Evolutionary conservation across 2,113 vertebrate species (phyloP), one percentile per base, ranked within the genome.

Genomic region (Cephalopholis sonnerati): DNA sequence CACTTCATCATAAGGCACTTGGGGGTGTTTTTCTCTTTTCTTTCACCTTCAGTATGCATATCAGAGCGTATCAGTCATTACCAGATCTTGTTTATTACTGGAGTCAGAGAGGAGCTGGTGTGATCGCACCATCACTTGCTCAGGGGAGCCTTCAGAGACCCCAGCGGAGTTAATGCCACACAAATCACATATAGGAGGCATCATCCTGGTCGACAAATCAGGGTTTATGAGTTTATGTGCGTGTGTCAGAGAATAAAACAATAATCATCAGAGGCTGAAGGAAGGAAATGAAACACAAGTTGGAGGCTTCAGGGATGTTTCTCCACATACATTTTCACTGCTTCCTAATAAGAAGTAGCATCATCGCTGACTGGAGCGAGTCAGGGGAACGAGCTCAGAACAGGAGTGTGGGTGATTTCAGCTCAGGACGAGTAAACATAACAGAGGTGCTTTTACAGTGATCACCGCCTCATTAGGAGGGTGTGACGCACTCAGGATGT

Each of bases 401-500:
- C 2, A 2, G 17, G 27, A 36, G 36, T n/a, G n/a, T n/a, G n/a
- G n/a, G n/a, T 44, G 77, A 69, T 41, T 57, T 65, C 70, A 64
- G 29, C 29, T 50, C 20, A 68, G 41, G 24, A 29, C 2, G 17
- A 69, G 79, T 81, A 75, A 89, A 84, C 20, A 74, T 65, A 81
- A 51, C 48, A 3, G 16, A 24, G 66, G 83, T 80, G 84, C 41
- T 77, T 85, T 83, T 32, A 72, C 57, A 44, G 85, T 2, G 55
- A 88, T 82, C 71, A 66, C 1, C 3, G 17, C 62, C 81, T 91
- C 80, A 82, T 92, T 87, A 64, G 59, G 51, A 81, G 54, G 51
- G 74, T 53, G 79, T 92, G 87, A 90, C 39, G 64, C 87, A 91
- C 87, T 90, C 63, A 72, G 32, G 67, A 78, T 69, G 51, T 66